Conservation (phyloP, 2,797 vertebrate species). For the Schizopygopsis malacanthus region DNA sequence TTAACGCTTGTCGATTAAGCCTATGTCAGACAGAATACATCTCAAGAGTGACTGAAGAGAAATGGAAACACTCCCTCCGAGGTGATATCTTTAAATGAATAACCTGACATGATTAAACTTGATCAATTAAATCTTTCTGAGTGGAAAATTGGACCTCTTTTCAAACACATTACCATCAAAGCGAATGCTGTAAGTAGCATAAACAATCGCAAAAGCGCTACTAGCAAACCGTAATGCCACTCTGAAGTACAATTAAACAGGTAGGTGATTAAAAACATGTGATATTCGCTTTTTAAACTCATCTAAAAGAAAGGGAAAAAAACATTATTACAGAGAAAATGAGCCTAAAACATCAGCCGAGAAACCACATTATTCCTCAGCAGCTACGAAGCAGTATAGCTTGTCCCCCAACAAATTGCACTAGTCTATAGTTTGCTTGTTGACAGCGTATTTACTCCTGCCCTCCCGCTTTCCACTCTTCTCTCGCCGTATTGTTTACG, state of each 20-base stretch:
- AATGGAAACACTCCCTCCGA: constrained; percentile 45
- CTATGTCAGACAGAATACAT: constrained; percentile 47
- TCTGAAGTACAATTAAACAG: constrained; percentile 16
- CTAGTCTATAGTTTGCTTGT: constrained; percentile 55
- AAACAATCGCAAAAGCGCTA: not conserved
- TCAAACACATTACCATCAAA: constrained; percentile 34
- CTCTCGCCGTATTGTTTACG: constrained; percentile 52
- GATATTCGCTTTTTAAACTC: constrained; percentile 11
- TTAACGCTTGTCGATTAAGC: constrained; percentile 57
- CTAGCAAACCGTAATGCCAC: not conserved
- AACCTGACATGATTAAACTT: constrained; percentile 51
- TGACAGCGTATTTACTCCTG: constrained; percentile 43
- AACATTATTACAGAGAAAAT: not conserved
- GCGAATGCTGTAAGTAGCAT: not conserved
- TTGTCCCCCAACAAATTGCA: constrained; percentile 41
- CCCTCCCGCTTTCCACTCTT: constrained; percentile 19
- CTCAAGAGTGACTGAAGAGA: constrained; percentile 45
- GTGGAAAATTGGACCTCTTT: constrained; percentile 47
- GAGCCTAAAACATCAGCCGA: constrained; percentile 11
- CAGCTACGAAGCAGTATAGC: constrained; percentile 23
- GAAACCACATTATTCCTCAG: constrained; percentile 13
- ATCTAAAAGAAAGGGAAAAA: not conserved
- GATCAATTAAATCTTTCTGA: constrained; percentile 50
- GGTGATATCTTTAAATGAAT: constrained; percentile 45
- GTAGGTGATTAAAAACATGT: constrained; percentile 18